A percentile compares a stretch with the other conserved stretches of the same genome.
Evolutionary conservation across 1,140 invertebrate species (phyloP).

Genomic region (Ericerus pela): DNA sequence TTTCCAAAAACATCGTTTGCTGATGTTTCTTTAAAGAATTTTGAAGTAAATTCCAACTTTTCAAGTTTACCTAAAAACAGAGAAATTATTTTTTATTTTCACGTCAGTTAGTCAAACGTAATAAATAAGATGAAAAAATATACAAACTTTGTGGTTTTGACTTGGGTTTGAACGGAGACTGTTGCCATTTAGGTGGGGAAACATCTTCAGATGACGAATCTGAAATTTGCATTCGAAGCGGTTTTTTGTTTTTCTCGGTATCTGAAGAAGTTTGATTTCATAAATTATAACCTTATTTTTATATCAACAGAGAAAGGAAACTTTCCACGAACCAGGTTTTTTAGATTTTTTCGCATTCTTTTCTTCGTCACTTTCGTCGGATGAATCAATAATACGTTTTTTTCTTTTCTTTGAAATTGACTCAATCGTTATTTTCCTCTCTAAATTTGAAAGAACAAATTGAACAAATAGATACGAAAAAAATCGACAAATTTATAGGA

Average conservation of each 20-base stretch:
- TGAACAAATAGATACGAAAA: no score
- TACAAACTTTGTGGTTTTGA: background rate
- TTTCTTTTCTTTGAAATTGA: no score
- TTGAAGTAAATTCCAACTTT: background rate
- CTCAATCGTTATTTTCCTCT: no score
- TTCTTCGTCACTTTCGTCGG: background rate
- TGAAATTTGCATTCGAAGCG: background rate
- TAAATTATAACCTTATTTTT: no score
- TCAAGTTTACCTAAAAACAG: background rate
- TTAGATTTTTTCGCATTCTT: background rate
- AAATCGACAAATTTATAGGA: no score
- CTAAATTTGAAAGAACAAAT: no score
- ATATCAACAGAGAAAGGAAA: background rate
- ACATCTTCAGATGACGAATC: background rate
- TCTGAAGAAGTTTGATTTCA: background rate
- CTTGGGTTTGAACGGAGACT: no score
- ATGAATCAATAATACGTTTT: background rate
- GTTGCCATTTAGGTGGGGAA: no score
- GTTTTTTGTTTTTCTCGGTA: background rate
- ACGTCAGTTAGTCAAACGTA: no score
- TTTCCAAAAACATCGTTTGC: background rate
- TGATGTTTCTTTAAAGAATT: slow-evolving; percentile 1
- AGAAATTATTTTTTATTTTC: background rate
- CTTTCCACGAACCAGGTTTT: background rate
- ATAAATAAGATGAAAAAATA: no score